These are phyloP conservation scores for Crioceris asparagi DNA, from an alignment of 2,888 invertebrate genomes.

Conservation along the genomic window DNA sequence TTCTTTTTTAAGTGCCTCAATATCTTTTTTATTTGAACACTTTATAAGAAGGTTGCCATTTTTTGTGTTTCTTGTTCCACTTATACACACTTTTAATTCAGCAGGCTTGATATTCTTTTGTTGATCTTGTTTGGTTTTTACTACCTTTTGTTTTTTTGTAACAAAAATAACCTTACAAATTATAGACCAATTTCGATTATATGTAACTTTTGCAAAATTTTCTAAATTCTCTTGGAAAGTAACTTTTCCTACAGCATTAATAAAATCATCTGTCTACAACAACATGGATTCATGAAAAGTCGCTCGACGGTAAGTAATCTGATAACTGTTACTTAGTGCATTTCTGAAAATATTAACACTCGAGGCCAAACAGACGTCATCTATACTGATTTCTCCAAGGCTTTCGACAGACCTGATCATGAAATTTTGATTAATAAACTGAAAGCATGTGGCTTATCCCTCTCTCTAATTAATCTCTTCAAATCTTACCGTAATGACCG, in stretches of 20 bases:
- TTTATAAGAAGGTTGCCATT: too few relatives aligned
- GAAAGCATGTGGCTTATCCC: background rate
- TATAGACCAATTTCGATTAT: background rate
- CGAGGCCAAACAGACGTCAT: background rate
- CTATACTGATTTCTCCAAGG: background rate
- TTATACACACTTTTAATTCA: too few relatives aligned
- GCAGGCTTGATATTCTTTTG: too few relatives aligned
- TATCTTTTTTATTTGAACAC: too few relatives aligned
- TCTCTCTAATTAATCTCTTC: background rate
- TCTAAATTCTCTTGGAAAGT: background rate
- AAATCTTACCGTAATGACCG: slow-evolving; percentile 1
- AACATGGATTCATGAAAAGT: background rate
- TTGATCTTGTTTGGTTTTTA: too few relatives aligned
- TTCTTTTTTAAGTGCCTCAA: too few relatives aligned
- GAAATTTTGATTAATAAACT: background rate
- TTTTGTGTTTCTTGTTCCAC: too few relatives aligned
- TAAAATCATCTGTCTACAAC: background rate
- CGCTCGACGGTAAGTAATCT: background rate
- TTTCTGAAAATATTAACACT: background rate
- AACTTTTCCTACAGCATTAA: background rate
- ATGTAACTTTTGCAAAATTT: background rate
- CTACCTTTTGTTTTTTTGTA: too few relatives aligned
- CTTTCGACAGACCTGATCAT: background rate
- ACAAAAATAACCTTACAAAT: background rate
- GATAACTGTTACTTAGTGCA: background rate